Base-by-base conservation (phyloP, 2,797 vertebrate species). In the Ciconia nigra region DNA sequence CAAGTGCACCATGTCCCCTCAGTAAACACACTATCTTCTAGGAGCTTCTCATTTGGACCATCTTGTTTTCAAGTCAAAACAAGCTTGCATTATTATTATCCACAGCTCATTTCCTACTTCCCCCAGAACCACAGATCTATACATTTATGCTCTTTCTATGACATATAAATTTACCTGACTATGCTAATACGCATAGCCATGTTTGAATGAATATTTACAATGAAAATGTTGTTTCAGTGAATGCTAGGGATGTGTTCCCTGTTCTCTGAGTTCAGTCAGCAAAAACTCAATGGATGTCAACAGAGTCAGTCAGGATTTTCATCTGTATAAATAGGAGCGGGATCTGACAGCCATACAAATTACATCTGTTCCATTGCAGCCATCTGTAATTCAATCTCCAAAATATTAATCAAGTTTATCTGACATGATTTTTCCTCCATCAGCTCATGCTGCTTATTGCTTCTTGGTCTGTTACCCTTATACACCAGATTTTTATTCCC, bases 371-470 rank as follows among this genome's bases (percentile, higher is more conserved):
- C 62, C 70, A 89, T 62, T 94, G 72, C 83, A 94, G 87, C 46
- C 54, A 76, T 94, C 93, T 84, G 72, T 90, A 97, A 95, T 95
- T 95, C 83, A 94, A 84, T 92, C 76, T 93, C 39, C 54, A 86
- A 93, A 93, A 82, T 95, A 96, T 79, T 94, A 96, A 96, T 95
- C 90, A 76, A 76, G 46, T 96, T 95, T 92, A 83, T 86, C 61
- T 93, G 69, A 81, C 88, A 44, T 87, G 66, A 76, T 86, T 82
- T 95, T 96, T 95, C 88, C 77, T 96, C 72, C 33, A 81, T 69
- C 85, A 83, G 44, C 35, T 86, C 49, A 78, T 61, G 46, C 77
- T 71, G 49, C 25, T 88, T 86, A 83, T 22, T 95, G 57, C 69
- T 94, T 67, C 79, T 91, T 91, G 69, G n/a, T 70, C 82, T 89